phyloP scores from a whole-genome alignment of 2,797 vertebrate species.

The Lepidocolaptes lacrymiger region DNA sequence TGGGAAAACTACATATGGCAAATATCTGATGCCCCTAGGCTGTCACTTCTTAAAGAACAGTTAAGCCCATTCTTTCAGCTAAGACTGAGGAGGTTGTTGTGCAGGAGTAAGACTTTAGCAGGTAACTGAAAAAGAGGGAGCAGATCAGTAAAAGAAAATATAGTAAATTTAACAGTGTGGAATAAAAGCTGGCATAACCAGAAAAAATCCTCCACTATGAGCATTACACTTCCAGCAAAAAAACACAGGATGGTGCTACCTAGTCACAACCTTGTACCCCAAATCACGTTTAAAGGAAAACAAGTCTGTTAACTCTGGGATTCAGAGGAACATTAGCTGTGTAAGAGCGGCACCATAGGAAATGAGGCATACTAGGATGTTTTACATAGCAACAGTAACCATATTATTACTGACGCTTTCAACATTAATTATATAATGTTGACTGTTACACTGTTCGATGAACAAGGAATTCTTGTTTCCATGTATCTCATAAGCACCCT shows the following conservation, averaged over 20 bases:
- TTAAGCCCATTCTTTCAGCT: neutral
- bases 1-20: neutral
- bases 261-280: rapidly evolving
- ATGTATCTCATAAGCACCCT: neutral
- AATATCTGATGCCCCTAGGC: neutral
- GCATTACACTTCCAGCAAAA: neutral
- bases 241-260: neutral
- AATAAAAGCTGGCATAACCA: neutral
- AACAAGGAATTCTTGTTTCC: neutral
- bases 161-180: neutral
- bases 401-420: neutral
- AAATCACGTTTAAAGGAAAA: neutral
- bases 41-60: neutral
- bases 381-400: neutral
- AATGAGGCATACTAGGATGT: neutral
- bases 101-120: neutral
- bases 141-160: neutral
- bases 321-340: neutral
- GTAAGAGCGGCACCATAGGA: neutral
- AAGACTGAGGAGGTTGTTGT: neutral
- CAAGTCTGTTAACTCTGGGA: neutral
- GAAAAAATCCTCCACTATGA: neutral
- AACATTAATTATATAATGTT: neutral
- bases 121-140: neutral
- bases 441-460: neutral